A percentile compares a stretch with the other conserved stretches of the same genome.
Conservation (phyloP, 2,888 invertebrate species). For the Lamellibrachia columna region DNA sequence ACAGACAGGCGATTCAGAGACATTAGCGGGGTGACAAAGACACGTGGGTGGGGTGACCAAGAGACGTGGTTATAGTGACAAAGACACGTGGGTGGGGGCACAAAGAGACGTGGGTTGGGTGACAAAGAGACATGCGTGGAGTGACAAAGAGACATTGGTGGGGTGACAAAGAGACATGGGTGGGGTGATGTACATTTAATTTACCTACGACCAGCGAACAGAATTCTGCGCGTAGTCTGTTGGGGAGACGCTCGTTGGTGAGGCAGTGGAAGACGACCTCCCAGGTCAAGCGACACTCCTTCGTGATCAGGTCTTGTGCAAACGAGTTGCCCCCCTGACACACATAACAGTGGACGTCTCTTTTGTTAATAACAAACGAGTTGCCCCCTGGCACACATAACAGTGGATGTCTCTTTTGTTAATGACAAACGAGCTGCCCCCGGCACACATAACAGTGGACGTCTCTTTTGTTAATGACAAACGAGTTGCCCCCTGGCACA, state of each 20-base stretch:
- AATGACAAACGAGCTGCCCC: no score
- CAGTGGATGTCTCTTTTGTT: neutral
- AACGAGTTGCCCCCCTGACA: neutral
- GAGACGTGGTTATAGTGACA: no score
- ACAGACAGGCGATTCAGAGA: no score
- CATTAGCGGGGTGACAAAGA: no score
- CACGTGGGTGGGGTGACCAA: no score
- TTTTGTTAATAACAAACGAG: no score
- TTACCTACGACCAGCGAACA: conserved; percentile 4
- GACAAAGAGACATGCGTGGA: neutral
- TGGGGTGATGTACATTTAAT: neutral
- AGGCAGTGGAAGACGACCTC: neutral
- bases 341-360: neutral
- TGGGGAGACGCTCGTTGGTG: neutral
- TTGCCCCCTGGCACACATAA: neutral
- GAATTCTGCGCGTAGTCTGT: neutral
- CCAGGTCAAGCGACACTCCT: neutral
- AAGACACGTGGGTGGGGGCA: no score
- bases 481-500: no score
- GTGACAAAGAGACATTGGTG: neutral
- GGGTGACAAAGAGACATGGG: neutral
- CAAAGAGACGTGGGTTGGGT: no score
- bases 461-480: no score
- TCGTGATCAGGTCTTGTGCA: neutral
- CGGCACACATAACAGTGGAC: no score